Percentiles rank a stretch among this genome's conserved stretches.
Evolutionary conservation across 2,888 invertebrate species (phyloP).

Genomic region (Drosophila neotestacea): DNA sequence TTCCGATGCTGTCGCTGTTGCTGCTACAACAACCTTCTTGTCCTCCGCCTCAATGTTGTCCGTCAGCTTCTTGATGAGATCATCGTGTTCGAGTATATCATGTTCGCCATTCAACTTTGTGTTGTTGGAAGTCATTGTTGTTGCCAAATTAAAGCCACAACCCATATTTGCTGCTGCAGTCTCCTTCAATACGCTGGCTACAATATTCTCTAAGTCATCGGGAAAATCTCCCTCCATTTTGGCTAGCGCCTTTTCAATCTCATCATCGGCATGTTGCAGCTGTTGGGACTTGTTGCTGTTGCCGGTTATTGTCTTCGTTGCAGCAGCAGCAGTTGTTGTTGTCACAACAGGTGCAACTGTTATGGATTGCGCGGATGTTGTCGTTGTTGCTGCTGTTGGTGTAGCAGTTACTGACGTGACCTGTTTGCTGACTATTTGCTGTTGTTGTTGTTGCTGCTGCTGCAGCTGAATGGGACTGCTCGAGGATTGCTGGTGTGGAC

Average conservation of each 20-base stretch:
- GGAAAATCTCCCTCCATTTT: conserved; percentile 87
- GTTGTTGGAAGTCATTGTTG: conserved; percentile 23
- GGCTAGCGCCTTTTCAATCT: conserved; percentile 89
- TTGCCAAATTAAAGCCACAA: conserved; percentile 36
- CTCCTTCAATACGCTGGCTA: conserved; percentile 59
- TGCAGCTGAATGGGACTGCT: conserved; percentile 86
- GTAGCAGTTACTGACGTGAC: background rate
- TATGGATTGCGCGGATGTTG: conserved; percentile 31
- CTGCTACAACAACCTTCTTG: conserved; percentile 36
- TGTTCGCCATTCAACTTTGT: conserved; percentile 84
- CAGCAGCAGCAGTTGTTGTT: conserved; percentile 25
- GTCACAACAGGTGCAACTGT: conserved; percentile 2
- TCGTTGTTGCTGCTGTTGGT: conserved; percentile 7
- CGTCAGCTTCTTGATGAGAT: conserved; percentile 82
- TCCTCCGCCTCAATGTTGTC: conserved; percentile 60
- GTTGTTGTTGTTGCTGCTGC: conserved; percentile 45
- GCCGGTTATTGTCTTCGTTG: conserved; percentile 9
- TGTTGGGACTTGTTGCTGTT: conserved; percentile 22
- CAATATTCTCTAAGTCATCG: conserved; percentile 70
- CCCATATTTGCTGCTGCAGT: conserved; percentile 31
- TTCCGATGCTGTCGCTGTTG: conserved; percentile 16
- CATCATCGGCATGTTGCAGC: conserved; percentile 72
- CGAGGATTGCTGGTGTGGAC: conserved; percentile 92
- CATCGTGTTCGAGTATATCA: conserved; percentile 79
- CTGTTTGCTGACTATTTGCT: conserved; percentile 42